Base-by-base conservation (phyloP, 1,140 invertebrate species). In the Pogonus chalceus region DNA sequence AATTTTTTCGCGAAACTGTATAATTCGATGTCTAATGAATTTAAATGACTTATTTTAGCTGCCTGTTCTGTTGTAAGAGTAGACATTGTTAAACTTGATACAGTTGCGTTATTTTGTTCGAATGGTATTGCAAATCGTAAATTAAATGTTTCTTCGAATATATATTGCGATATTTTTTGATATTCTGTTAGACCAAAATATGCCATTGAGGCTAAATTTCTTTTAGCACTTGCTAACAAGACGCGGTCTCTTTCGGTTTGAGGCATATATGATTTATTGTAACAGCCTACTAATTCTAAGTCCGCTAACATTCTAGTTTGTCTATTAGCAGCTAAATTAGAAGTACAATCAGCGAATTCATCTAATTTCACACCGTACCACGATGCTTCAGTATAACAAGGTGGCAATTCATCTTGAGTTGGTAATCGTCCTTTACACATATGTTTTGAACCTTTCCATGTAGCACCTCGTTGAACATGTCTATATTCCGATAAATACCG, bases 301-400 rank as follows among this genome's bases (percentile, higher is more conserved):
- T 97, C 92, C 26, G 95, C 91, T 56, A 99, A 70, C 96, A 99
- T 99, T 61, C 96, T 76, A 0, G 96, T 98, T 75, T 98, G 95
- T 54, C 96, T 79, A 74, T 99, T 98, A 61, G 84, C 84, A 12
- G 94, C 96, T 62, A 98, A 75, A 80, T 99, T 99, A 64, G 87
- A 84, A 7, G 83, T 81, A 70, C 96, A 99, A 20, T 77, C 74
- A 61, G 94, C 83, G 72, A 98, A 98, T 69, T 96, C 82, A 55
- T 88, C 81, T 2, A 96, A 70, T 23, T 76, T 72, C 0, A 83
- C 81, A 26, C 79, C 79, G 9, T 79, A 73, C 81, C 81, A 83
- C 35, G 77, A 72, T 4, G 62, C 14, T 9, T 85, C 86, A 52
- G 77, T 70, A 67, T 90, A 91, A 66, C 89, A 92, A 20, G 82